These are phyloP conservation scores for Hylaea fasciaria DNA, from an alignment of 2,888 invertebrate species.

Conservation along the genomic window DNA sequence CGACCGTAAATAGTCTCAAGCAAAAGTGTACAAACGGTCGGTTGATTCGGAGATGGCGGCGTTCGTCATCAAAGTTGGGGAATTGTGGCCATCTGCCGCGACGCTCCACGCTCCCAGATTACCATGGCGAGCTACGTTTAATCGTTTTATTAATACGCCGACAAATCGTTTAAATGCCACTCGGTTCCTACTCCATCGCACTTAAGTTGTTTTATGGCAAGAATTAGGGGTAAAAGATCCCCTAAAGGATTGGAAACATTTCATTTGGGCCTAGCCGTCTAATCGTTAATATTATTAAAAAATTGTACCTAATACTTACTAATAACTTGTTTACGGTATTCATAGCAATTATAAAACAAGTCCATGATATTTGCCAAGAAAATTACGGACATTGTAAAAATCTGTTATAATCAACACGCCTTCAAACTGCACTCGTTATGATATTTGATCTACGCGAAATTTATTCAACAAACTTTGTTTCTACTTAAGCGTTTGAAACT, in stretches of 20 bases:
- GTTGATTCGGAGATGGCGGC: constrained; percentile 71
- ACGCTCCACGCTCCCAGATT: constrained; percentile 80
- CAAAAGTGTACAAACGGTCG: constrained; percentile 74
- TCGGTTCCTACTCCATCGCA: constrained; percentile 57
- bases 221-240: constrained; percentile 31
- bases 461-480: constrained; percentile 42
- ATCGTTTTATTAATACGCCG: constrained; percentile 85
- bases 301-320: too few relatives aligned
- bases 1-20: constrained; percentile 65
- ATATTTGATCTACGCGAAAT: neutral
- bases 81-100: constrained; percentile 82
- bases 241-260: constrained; percentile 11
- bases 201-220: constrained; percentile 42
- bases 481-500: constrained; percentile 55
- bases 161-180: constrained; percentile 80
- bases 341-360: too few relatives aligned
- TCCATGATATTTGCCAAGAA: too few relatives aligned
- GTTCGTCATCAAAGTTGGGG: constrained; percentile 82
- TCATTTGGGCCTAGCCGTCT: neutral
- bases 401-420: too few relatives aligned
- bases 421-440: neutral
- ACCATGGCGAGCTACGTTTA: constrained; percentile 82
- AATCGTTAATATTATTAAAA: too few relatives aligned
- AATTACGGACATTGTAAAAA: too few relatives aligned
- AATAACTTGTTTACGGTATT: too few relatives aligned